These are phyloP conservation scores for Saccostrea glomerata DNA, from an alignment of 1,140 invertebrate species.

Conservation along the genomic window DNA sequence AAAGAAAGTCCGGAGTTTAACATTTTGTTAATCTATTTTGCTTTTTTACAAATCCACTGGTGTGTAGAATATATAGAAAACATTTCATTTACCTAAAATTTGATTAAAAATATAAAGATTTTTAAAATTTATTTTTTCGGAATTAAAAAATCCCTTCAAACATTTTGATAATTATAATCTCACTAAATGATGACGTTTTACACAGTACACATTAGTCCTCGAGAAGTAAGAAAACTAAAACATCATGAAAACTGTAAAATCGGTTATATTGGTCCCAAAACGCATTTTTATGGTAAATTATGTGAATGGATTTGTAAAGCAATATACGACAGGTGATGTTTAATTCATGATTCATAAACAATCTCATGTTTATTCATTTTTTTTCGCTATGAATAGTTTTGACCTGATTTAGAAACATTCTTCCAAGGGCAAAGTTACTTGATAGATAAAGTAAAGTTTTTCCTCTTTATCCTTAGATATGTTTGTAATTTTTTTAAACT, in stretches of 20 bases:
- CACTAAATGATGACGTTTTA: not conserved
- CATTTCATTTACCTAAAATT: too few species aligned
- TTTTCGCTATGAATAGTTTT: not conserved
- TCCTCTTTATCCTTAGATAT: not conserved
- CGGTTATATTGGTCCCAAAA: not conserved
- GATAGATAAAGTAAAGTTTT: too few species aligned
- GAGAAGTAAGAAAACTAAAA: not conserved
- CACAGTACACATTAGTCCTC: not conserved
- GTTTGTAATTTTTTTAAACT: not conserved
- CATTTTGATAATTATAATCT: not conserved
- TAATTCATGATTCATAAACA: not conserved
- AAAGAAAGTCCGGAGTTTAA: not conserved
- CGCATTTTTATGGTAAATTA: not conserved
- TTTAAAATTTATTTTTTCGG: not conserved
- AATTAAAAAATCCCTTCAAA: not conserved
- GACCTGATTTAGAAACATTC: not conserved
- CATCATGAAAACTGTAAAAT: slow-evolving; percentile 21
- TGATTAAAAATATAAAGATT: too few species aligned
- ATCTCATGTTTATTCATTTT: not conserved
- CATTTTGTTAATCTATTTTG: not conserved
- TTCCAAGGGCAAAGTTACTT: slow-evolving; percentile 17
- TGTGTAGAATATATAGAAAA: too few species aligned
- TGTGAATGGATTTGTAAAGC: not conserved
- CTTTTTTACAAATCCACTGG: too few species aligned
- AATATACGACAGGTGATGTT: slow-evolving; percentile 22